Evolutionary conservation across 2,113 vertebrate genomes (phyloP).

Genomic region (Tupaia tana): DNA sequence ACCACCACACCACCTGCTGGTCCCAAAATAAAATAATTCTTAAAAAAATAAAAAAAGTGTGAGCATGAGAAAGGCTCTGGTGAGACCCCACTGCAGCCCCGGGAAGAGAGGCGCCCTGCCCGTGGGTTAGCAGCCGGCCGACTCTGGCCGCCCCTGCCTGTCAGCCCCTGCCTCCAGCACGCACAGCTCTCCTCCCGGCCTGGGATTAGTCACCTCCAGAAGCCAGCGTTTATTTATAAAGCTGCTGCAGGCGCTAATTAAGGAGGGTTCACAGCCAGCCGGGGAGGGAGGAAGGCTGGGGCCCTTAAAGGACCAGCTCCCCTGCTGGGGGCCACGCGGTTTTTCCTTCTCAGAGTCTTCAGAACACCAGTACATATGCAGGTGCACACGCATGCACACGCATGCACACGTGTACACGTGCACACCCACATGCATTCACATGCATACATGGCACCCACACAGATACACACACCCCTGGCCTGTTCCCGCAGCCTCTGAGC

Average conservation of each 20-base stretch:
- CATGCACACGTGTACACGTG: accelerated
- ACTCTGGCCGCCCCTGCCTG: neutral
- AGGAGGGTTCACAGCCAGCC: slow-evolving; percentile 32
- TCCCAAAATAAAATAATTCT: no score
- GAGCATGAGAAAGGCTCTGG: neutral
- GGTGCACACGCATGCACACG: no score
- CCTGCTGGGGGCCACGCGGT: neutral
- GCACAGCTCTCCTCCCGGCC: neutral
- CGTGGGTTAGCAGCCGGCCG: neutral
- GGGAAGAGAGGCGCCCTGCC: neutral
- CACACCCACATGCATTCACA: accelerated
- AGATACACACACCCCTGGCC: no score
- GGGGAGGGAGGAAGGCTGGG: neutral
- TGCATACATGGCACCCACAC: no score
- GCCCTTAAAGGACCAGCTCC: slow-evolving; percentile 29
- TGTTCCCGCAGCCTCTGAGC: neutral
- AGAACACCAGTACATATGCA: neutral
- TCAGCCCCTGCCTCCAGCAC: neutral
- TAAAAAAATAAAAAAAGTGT: no score
- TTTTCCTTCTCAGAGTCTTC: neutral
- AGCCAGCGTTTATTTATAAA: slow-evolving; percentile 69
- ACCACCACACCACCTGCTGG: no score
- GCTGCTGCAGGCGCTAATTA: slow-evolving; percentile 67
- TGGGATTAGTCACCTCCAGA: slow-evolving; percentile 50
- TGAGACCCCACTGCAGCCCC: accelerated